Evolutionary conservation across 2,797 vertebrate genomes (phyloP), one percentile per base, ranked within the genome.

Genomic region (Spinus olivaceus): DNA sequence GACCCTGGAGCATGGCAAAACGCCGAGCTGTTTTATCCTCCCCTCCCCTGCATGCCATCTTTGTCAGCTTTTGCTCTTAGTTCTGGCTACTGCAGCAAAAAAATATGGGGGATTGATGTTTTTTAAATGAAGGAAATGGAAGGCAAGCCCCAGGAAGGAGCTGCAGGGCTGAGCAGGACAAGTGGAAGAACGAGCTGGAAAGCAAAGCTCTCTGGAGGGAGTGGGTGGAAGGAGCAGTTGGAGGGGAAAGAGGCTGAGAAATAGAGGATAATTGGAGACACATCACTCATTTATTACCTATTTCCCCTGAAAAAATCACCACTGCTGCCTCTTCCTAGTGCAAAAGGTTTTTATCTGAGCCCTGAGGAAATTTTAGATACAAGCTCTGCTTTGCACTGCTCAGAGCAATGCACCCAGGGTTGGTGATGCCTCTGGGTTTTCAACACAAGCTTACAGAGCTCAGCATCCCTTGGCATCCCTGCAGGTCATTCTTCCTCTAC

Each of bases 31-130:
- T 81, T 95, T 87, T 49, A 90, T 76, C 77, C 90, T 89, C 79
- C 91, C 90, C 49, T 76, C 61, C 61, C 18, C 71, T 65, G 73
- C 42, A 67, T 84, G 82, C 88, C 78, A 91, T 61, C 53, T 90
- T 50, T 78, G 86, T 73, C 93, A 93, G 95, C 30, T 87, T 86
- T 82, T 86, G 84, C 90, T 91, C 64, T 95, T 72, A 39, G 56
- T 46, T 96, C 91, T 95, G 92, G 91, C 88, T 94, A 94, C 80
- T 88, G 64, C 78, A 84, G 88, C 57, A 59, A 77, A n/a, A n/a
- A 84, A 92, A 65, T 24, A 41, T 2, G 24, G 8, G 19, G 77
- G 19, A 39, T 7, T 37, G 28, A 28, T n/a, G 4, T 1, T 66
- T 88, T 97, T 95, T 21, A 84, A 95, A 90, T 42, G 78, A 87